These are phyloP conservation scores for Sinella curviseta DNA, from an alignment of 1,140 invertebrate species.

Conservation along the genomic window DNA sequence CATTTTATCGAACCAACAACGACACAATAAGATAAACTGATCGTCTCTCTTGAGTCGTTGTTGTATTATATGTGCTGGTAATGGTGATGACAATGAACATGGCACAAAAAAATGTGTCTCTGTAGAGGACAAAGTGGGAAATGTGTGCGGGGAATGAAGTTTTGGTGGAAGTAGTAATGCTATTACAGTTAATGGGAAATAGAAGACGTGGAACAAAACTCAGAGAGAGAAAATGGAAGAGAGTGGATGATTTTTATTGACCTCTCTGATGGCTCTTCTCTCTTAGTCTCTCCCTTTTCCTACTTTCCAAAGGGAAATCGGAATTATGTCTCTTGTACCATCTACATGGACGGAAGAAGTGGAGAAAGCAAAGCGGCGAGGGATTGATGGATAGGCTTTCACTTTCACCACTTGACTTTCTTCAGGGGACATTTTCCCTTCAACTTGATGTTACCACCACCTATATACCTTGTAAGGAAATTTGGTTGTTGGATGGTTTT, in stretches of 20 bases:
- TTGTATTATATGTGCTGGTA: neutral
- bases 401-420: neutral
- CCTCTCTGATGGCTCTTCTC: neutral
- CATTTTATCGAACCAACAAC: too few relatives aligned
- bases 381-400: neutral
- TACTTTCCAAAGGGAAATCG: neutral
- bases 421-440: neutral
- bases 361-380: neutral
- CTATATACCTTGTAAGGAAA: too few relatives aligned
- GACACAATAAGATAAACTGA: neutral
- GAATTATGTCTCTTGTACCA: neutral
- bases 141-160: neutral
- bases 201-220: neutral
- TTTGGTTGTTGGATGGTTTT: too few relatives aligned
- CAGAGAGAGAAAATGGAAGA: neutral
- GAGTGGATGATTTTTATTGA: neutral
- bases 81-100: constrained; percentile 4
- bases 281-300: too few relatives aligned
- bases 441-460: too few relatives aligned
- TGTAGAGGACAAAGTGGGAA: neutral
- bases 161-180: neutral
- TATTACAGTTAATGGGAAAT: constrained; percentile 22
- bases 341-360: neutral
- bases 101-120: neutral
- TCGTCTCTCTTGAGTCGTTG: neutral